Evolutionary conservation across 2,888 invertebrate species (phyloP).

Genomic region (Pseudanteris insignis): DNA sequence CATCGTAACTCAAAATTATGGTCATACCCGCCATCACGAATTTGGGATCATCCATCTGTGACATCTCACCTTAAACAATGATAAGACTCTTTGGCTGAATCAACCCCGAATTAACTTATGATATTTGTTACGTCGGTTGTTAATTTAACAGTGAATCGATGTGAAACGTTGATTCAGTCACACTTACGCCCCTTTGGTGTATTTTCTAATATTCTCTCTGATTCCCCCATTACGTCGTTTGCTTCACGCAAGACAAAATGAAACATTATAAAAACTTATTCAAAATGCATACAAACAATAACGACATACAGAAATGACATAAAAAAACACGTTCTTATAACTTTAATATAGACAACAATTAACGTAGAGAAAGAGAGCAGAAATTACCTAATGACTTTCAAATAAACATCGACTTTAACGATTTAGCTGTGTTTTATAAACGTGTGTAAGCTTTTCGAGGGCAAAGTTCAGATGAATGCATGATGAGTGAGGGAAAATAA

Average conservation of each 20-base stretch:
- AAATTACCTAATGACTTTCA: constrained; percentile 19
- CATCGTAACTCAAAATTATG: too few species aligned
- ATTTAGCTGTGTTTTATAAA: constrained; percentile 41
- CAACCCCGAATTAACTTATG: too few species aligned
- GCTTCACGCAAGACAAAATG: constrained; percentile 9
- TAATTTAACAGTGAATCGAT: too few species aligned
- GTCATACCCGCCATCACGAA: constrained; percentile 2
- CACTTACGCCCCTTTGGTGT: neutral
- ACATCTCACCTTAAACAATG: too few species aligned
- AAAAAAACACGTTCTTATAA: constrained; percentile 21
- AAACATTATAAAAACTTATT: constrained; percentile 21
- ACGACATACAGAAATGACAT: too few species aligned
- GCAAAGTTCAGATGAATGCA: too few species aligned
- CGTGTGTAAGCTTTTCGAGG: constrained; percentile 45
- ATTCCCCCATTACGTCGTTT: constrained; percentile 30
- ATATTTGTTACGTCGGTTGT: too few species aligned
- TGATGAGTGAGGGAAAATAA: too few species aligned
- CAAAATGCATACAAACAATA: neutral
- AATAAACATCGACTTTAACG: constrained; percentile 36
- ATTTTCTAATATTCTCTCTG: constrained; percentile 15
- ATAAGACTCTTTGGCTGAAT: too few species aligned
- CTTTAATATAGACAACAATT: constrained; percentile 15
- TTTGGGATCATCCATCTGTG: constrained; percentile 10
- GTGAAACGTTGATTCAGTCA: too few species aligned
- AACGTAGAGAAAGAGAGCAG: neutral